phyloP scores from a whole-genome alignment of 2,888 invertebrate genomes.

The Adelphocoris suturalis region DNA sequence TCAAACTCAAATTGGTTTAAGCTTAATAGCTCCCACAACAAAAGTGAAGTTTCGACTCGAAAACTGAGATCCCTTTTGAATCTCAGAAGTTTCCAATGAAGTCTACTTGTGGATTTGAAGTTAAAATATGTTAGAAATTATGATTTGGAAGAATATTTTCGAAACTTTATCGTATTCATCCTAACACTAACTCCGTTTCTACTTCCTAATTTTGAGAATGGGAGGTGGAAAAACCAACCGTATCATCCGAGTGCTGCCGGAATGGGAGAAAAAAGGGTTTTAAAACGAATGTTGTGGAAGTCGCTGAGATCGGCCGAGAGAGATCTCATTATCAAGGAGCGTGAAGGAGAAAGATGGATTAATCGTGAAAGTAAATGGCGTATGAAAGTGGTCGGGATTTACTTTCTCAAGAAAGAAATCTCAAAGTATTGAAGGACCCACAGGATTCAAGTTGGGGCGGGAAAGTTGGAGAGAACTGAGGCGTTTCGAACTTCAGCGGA shows the following conservation, averaged over 20 bases:
- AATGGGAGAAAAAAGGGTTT: neutral
- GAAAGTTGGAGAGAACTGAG: too few relatives aligned
- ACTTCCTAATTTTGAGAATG: neutral
- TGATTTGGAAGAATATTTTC: neutral
- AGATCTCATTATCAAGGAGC: neutral
- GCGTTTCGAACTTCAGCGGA: too few relatives aligned
- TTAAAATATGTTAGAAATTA: too few relatives aligned
- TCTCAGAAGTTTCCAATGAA: too few relatives aligned
- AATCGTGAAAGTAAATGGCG: neutral
- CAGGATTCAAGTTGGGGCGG: too few relatives aligned
- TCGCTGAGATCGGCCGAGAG: neutral
- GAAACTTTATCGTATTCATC: neutral
- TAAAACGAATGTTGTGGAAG: constrained; percentile 11
- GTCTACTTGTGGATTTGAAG: too few relatives aligned
- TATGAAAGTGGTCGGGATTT: constrained; percentile 17
- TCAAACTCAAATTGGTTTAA: too few relatives aligned
- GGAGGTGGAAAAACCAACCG: neutral
- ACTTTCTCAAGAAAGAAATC: neutral
- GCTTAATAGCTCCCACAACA: too few relatives aligned
- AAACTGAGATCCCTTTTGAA: too few relatives aligned
- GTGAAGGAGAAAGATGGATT: neutral
- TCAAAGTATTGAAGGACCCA: neutral
- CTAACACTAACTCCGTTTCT: neutral
- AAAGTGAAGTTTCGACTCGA: too few relatives aligned
- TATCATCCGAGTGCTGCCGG: neutral